phyloP scores from a whole-genome alignment of 2,888 invertebrate genomes.

The Callosobruchus maculatus region DNA sequence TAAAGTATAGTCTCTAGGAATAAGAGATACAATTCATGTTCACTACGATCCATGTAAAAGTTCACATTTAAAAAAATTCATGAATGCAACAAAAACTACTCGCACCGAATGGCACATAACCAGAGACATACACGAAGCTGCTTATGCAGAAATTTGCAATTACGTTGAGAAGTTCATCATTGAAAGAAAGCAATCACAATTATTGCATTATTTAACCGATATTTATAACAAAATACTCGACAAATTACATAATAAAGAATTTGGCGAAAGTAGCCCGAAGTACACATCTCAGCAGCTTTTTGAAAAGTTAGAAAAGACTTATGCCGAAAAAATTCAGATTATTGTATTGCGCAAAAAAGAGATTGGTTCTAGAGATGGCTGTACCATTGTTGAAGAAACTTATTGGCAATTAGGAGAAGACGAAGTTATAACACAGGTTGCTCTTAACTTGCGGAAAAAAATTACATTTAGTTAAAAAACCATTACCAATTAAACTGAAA shows the following conservation, averaged over 20 bases:
- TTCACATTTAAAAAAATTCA: background rate
- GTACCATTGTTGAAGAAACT: background rate
- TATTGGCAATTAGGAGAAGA: background rate
- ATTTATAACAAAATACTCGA: background rate
- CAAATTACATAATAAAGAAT: background rate
- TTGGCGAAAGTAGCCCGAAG: background rate
- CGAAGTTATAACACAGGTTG: background rate
- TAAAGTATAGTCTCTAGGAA: background rate
- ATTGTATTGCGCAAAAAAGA: background rate
- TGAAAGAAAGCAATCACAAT: constrained; percentile 1
- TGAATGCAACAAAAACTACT: background rate
- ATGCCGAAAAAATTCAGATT: background rate
- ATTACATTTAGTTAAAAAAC: constrained; percentile 1
- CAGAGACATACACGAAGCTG: constrained; percentile 1
- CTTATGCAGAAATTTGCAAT: constrained; percentile 1
- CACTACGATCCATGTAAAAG: background rate
- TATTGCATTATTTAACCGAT: background rate
- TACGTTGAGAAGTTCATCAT: too few species aligned
- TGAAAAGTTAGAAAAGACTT: constrained; percentile 1
- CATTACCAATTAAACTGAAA: constrained; percentile 2
- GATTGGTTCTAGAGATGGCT: background rate
- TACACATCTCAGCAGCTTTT: background rate
- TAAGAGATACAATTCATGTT: background rate
- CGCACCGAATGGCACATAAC: constrained; percentile 1
- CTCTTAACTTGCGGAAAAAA: background rate